Percentiles rank a stretch among this genome's conserved stretches.
Evolutionary conservation across 2,888 invertebrate genomes (phyloP).

Genomic region (Chrysomela aeneicollis): DNA sequence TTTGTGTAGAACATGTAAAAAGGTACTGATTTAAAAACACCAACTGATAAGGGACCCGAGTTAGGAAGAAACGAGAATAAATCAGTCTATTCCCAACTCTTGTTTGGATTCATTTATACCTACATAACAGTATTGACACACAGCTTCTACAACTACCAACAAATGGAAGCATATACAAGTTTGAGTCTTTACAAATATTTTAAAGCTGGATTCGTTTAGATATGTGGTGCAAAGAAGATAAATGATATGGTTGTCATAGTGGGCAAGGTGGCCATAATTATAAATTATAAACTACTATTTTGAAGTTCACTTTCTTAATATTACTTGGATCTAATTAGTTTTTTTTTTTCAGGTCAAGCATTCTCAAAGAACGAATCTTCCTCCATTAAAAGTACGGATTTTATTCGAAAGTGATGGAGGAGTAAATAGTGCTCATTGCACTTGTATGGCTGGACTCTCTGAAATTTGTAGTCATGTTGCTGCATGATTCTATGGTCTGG

Average conservation of each 20-base stretch:
- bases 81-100: too few relatives aligned
- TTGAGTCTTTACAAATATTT: too few relatives aligned
- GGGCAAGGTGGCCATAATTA: constrained; percentile 9
- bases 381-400: constrained; percentile 22
- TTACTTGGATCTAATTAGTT: too few relatives aligned
- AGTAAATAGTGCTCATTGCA: constrained; percentile 33
- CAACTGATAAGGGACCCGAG: too few relatives aligned
- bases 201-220: too few relatives aligned
- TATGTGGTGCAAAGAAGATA: too few relatives aligned
- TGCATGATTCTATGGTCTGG: background rate
- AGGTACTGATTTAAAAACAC: too few relatives aligned
- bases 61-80: too few relatives aligned
- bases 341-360: constrained; percentile 32
- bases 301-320: constrained; percentile 5
- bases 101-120: too few relatives aligned
- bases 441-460: constrained; percentile 37
- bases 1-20: too few relatives aligned
- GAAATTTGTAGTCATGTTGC: constrained; percentile 38
- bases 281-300: background rate
- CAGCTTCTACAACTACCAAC: constrained; percentile 9
- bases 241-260: too few relatives aligned
- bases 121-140: too few relatives aligned
- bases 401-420: constrained; percentile 28
- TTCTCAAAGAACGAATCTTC: constrained; percentile 30
- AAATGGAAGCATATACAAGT: constrained; percentile 25